Evolutionary conservation across 1,140 invertebrate genomes (phyloP).

Genomic region (Holotrichia oblita): DNA sequence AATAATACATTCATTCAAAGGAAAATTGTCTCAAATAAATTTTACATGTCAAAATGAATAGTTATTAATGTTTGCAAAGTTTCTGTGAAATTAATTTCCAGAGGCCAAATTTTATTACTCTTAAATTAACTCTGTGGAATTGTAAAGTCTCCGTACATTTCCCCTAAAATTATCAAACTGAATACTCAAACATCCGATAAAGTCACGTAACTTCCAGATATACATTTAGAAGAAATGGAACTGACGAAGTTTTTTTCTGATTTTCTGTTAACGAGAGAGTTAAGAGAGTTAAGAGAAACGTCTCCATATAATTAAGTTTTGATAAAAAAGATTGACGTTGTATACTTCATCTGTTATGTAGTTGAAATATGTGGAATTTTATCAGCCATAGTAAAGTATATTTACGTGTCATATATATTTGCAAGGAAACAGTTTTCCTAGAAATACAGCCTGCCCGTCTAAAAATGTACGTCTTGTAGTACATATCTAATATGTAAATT

Average conservation of each 20-base stretch:
- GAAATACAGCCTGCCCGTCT: neutral
- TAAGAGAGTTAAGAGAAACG: too few relatives aligned
- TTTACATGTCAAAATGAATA: neutral
- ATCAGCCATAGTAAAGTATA: neutral
- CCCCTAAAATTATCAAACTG: constrained; percentile 14
- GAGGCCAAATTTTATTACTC: constrained; percentile 20
- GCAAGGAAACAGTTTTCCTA: neutral
- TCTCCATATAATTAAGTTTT: neutral
- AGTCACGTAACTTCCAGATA: constrained; percentile 1
- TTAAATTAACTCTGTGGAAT: neutral
- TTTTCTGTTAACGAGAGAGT: neutral
- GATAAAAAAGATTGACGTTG: neutral
- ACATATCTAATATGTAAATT: too few relatives aligned
- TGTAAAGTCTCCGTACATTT: neutral
- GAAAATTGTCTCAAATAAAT: neutral
- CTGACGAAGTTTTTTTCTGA: neutral
- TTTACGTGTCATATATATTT: neutral
- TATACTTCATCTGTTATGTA: too few relatives aligned
- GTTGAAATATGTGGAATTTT: neutral
- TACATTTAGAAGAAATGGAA: neutral
- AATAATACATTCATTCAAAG: neutral
- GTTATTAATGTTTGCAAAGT: constrained; percentile 13
- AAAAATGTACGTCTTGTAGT: too few relatives aligned
- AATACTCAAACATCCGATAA: constrained; percentile 7
- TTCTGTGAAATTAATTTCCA: constrained; percentile 17